Base-by-base conservation (phyloP, 2,888 invertebrate species). In the Sicus ferrugineus region DNA sequence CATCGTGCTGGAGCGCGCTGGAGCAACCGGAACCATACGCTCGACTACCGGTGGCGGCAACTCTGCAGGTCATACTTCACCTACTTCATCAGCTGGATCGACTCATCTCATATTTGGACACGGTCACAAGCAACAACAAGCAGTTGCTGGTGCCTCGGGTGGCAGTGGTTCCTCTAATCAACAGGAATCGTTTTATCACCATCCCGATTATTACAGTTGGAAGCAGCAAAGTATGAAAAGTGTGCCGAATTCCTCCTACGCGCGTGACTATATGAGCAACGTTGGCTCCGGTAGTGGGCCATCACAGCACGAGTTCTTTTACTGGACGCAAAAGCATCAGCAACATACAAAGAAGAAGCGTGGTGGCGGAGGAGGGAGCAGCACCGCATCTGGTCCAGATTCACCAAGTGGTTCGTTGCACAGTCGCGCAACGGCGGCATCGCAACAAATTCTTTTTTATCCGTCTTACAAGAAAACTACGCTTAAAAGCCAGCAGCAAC, bases 61-160 rank as follows among this genome's bases (percentile, higher is more conserved):
- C 7, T 81, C 80, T 46, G 81, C 79, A 23, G 85, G 85, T 0
- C 84, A 84, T 64, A 80, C 81, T 5, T 85, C 85, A 14, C 84
- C 85, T 23, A 82, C 84, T 14, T 84, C 84, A n/a, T 84, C 85
- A 0, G 81, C 80, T 4, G 84, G 83, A 3, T 84, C 84, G 5
- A 83, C 84, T 1, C 83, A 84, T 75, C 73, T 84, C 28, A 85
- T 85, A 28, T 84, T 83, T 66, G 83, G 81, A 7, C 79, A 80
- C 56, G 73, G 74, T 61, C 73, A 75, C 42, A 80, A 80, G 63
- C 81, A 80, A 69, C 81, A 80, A 52, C 73, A 72, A 61, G 66
- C 72, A 64, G 69, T 73, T 71, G 69, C 74, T 59, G 74, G 74
- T 68, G 54, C 70, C 26, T 14, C 34, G 0, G 38, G 54, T 19